Conservation (phyloP, 1,140 invertebrate species). For the Lethrus apterus region DNA sequence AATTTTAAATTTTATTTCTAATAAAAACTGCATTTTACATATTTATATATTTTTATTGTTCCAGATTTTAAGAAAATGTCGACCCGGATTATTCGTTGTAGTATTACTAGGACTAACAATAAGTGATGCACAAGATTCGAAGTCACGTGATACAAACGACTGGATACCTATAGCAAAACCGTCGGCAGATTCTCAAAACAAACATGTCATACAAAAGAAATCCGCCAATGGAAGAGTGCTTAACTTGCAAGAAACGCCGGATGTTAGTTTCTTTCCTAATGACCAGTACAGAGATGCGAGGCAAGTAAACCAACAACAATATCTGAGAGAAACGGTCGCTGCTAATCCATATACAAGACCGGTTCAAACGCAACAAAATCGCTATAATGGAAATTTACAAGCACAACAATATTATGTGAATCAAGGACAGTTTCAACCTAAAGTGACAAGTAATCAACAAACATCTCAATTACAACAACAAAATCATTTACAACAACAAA, state of each 20-base stretch:
- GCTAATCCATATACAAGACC: too few relatives aligned
- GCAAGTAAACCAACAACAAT: not conserved
- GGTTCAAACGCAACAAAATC: not conserved
- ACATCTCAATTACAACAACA: not conserved
- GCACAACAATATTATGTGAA: not conserved
- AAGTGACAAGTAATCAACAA: not conserved
- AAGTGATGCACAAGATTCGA: not conserved
- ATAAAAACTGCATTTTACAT: too few relatives aligned
- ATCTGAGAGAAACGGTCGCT: not conserved
- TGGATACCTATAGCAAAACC: constrained; percentile 6
- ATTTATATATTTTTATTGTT: too few relatives aligned
- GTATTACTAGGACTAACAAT: not conserved
- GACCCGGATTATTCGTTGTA: not conserved
- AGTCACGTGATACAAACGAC: not conserved
- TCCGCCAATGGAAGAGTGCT: not conserved
- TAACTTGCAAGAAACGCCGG: not conserved
- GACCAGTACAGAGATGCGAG: not conserved
- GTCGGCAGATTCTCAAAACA: not conserved
- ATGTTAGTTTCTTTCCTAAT: too few relatives aligned
- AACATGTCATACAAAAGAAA: not conserved
- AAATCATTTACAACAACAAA: not conserved
- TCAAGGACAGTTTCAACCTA: not conserved
- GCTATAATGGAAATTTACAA: not conserved
- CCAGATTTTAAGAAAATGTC: constrained; percentile 1
- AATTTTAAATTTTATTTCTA: too few relatives aligned